Base-by-base conservation (phyloP, 2,888 invertebrate species). In the Caenorhabditis uteleia region DNA sequence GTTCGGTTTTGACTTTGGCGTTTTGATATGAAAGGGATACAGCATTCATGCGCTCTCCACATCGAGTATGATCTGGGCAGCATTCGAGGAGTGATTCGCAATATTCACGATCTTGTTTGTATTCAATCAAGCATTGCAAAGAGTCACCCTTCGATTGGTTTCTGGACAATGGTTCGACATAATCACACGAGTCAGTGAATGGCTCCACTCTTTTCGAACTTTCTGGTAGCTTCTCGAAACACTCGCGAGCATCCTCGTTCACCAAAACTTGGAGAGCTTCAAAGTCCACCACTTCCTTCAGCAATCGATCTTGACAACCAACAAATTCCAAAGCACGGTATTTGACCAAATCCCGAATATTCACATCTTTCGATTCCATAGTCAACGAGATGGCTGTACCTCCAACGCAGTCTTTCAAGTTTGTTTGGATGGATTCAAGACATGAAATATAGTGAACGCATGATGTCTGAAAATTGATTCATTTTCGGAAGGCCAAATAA, bases 11-110 rank as follows among this genome's bases (percentile, higher is more conserved):
- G 34, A 68, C 70, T n/a, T 62, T 56, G 14, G 70, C 71, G 27
- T 68, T 68, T 45, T 70, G 70, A 29, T 74, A 74, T 2, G 71
- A 61, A 1, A 72, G 48, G 0, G 70, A 70, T 14, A 74, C 68
- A n/a, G 74, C 74, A 36, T 74, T 74, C 71, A 74, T 72, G 34
- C 74, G 36, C 38, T 74, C 74, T 16, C 64, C 74, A 36, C 74
- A 74, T 40, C 74, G 62, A 10, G 65, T 60, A 44, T 75, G 75
- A 50, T 75, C 75, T 20, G 75, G 75, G 34, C 75, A 75, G 50
- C 75, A 75, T 26, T 68, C 68, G 31, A 75, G 62, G 10, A 75
- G 57, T 16, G 46, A 49, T 43, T 75, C 75, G 36, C 75, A 75
- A 36, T 61, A 54, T 45, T 75, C 66, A 14, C 75, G 45, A 44